Evolutionary conservation across 2,888 invertebrate species (phyloP), one percentile per base, ranked within the genome.

Genomic region (Phalangium opilio): DNA sequence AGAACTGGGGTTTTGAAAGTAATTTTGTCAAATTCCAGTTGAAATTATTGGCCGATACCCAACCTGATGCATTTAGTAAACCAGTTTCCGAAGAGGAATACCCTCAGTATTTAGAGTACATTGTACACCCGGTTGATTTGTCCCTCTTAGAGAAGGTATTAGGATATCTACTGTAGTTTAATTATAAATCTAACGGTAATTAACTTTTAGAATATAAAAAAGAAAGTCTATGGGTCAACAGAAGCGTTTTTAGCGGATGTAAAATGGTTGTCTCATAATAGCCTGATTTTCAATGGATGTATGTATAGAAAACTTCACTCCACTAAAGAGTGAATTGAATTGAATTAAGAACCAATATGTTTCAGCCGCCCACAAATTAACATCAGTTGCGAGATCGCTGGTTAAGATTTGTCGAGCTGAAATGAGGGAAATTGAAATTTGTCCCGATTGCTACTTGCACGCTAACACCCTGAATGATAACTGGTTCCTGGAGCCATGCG

Each of bases 191-290:
- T 27, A 27, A 8, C 27, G 27, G 8, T 8, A 27, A 27, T 7
- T 27, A 27, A 34, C 40, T 7, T 48, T 32, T 14, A 75, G 45
- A 84, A 86, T 65, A 81, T 90, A 43, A 71, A 73, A 45, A 73
- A 75, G 43, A 79, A 80, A 45, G 62, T 74, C 19, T 93, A 89
- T 66, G 82, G 83, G n/a, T 85, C 83, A 63, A 82, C 87, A 0
- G 86, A 87, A 60, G 84, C 85, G 2, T 90, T 93, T 66, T 71
- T 83, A 47, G 80, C 83, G 1, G 91, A 93, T 65, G 78, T 81
- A 10, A 85, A 85, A 64, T 91, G 91, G 91, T 82, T 93, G 60
- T 73, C 85, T 44, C 93, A 93, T 65, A 91, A 93, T 67, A 84
- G 85, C 61, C 79, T 84, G 48, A 79, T 90, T 54, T 90, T 83